Percentiles rank a stretch among this genome's conserved stretches.
phyloP scores from a whole-genome alignment of 2,113 vertebrate species.

The Alethe castanea region DNA sequence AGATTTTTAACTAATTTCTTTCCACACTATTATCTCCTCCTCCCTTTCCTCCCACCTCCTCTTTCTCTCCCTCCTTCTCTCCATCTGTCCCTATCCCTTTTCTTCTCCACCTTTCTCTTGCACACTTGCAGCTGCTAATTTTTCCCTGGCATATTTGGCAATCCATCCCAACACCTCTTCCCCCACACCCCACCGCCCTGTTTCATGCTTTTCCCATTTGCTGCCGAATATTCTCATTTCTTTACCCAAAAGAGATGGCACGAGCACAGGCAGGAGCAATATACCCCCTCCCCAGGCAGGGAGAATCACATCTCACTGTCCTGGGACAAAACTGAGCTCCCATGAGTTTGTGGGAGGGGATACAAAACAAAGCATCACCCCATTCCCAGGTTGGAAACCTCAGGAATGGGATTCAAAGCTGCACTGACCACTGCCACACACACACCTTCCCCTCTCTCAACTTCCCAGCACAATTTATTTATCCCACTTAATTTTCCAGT shows the following conservation, averaged over 20 bases:
- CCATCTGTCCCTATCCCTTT: constrained; percentile 72
- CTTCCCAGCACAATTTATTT: neutral
- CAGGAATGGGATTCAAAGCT: neutral
- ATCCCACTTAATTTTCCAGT: neutral
- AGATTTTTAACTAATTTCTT: constrained; percentile 30
- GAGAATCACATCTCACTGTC: neutral
- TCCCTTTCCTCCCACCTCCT: constrained; percentile 60
- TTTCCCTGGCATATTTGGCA: constrained; percentile 64
- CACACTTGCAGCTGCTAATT: constrained; percentile 73
- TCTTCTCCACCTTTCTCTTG: constrained; percentile 58
- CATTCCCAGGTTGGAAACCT: neutral
- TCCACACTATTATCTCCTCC: constrained; percentile 39
- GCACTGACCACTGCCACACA: neutral
- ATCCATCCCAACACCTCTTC: constrained; percentile 61
- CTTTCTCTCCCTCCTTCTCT: constrained; percentile 68
- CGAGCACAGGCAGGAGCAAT: neutral
- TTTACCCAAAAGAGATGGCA: neutral
- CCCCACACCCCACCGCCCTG: neutral
- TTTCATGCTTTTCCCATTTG: neutral
- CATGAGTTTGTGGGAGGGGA: rapidly evolving
- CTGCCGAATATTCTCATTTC: neutral
- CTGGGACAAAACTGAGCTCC: neutral
- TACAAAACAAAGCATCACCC: neutral
- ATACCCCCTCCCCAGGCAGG: neutral
- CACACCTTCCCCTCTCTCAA: neutral